A percentile compares a stretch with the other conserved stretches of the same genome.
Conservation (phyloP, 2,888 invertebrate species). For the Trichogramma evanescens region DNA sequence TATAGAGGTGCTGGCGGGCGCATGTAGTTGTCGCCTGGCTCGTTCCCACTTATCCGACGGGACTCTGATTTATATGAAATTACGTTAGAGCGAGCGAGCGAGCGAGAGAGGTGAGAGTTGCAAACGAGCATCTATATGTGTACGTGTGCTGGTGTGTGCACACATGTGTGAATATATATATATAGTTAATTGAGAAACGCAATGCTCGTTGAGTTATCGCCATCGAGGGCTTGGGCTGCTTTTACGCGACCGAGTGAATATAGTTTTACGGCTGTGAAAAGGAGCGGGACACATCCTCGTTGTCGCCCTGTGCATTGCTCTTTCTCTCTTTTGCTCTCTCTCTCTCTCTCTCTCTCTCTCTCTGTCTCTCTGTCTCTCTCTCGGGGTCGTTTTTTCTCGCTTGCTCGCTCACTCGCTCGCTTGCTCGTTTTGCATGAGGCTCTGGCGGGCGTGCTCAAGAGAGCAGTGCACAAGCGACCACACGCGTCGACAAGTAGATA, state of each 20-base stretch:
- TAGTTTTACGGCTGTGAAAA: conserved; percentile 30
- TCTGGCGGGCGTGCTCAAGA: neutral
- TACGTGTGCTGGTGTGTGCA: no score
- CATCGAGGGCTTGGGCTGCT: conserved; percentile 24
- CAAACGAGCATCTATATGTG: no score
- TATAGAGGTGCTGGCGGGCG: no score
- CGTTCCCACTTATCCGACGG: conserved; percentile 2
- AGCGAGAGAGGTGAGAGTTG: conserved; percentile 24
- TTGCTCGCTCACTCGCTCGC: conserved; percentile 18
- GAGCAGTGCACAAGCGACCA: conserved; percentile 32
- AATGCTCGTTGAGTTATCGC: conserved; percentile 43
- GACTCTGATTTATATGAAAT: conserved; percentile 43
- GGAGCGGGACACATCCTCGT: conserved; percentile 22
- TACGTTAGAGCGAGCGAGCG: conserved; percentile 30
- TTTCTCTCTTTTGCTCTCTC: conserved; percentile 16
- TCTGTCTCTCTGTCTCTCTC: conserved; percentile 1
- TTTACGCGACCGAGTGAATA: conserved; percentile 27
- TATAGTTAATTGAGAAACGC: conserved; percentile 44
- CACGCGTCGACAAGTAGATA: conserved; percentile 47
- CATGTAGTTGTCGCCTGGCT: no score
- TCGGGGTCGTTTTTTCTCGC: neutral
- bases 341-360: conserved; percentile 35
- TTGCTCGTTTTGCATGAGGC: conserved; percentile 9
- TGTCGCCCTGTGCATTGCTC: conserved; percentile 22
- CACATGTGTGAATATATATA: no score